Evolutionary conservation across 2,888 invertebrate species (phyloP).

Genomic region (Pseudococcus longispinus): DNA sequence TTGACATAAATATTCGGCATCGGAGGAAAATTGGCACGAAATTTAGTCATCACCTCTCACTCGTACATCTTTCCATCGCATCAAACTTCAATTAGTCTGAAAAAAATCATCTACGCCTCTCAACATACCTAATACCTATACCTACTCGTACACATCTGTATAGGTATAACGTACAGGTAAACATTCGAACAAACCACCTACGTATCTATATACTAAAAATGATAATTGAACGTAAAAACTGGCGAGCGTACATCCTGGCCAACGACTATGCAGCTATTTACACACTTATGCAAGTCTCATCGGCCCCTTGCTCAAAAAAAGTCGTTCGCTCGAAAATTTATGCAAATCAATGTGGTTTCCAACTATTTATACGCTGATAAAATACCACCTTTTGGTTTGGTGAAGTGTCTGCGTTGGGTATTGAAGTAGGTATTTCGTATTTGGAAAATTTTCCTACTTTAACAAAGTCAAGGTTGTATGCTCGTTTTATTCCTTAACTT

Average conservation of each 20-base stretch:
- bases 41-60: too few species aligned
- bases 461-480: slow-evolving; percentile 20
- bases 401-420: not conserved
- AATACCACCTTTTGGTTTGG: not conserved
- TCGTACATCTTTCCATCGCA: too few species aligned
- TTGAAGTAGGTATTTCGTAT: not conserved
- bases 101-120: too few species aligned
- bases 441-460: not conserved
- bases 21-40: too few species aligned
- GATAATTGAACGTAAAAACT: slow-evolving; percentile 7
- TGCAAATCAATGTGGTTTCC: slow-evolving; percentile 1
- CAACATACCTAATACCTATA: too few species aligned
- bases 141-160: too few species aligned
- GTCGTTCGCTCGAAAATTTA: not conserved
- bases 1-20: too few species aligned
- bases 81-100: too few species aligned
- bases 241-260: slow-evolving; percentile 24
- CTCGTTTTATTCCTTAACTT: not conserved
- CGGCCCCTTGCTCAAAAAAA: not conserved
- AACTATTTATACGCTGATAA: not conserved
- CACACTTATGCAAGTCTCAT: not conserved
- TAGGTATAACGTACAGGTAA: too few species aligned
- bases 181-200: not conserved
- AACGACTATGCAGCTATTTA: not conserved
- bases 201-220: not conserved